Base-by-base conservation (phyloP, 2,113 vertebrate genomes). In the Furnarius figulus region DNA sequence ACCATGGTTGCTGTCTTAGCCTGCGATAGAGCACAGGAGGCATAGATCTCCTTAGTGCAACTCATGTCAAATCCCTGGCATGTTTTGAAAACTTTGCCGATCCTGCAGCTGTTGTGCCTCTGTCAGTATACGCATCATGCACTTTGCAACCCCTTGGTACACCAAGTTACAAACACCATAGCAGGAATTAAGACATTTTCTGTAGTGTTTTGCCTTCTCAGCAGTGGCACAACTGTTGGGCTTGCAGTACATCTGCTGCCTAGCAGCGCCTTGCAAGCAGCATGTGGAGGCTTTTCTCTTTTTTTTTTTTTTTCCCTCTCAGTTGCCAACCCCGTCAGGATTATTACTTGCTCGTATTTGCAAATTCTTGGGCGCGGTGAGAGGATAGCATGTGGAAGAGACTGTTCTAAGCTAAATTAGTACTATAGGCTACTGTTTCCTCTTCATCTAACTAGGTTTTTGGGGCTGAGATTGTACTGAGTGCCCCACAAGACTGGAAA, bases 271-370 rank as follows among this genome's bases (percentile, higher is more conserved):
- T 71, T 52, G 16, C 52, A 46, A 58, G 47, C 17, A 42, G 25
- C 5, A 4, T 4, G 5, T 78, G 40, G 52, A 55, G 31, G 4
- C 20, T 68, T 89, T 18, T 18, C 22, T 55, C 35, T 39, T 71
- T 90, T 90, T 55, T 55, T 55, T 31, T 55, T 53, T 30, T 31
- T 55, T 33, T n/a, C 7, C 21, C 37, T 24, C 28, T 35, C 3
- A 4, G 27, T 40, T 92, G 14, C 44, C 40, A 65, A 0, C 24
- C 3, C 0, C 10, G 22, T 47, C 14, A 44, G 18, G 7, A 6
- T 27, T 70, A 30, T 49, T 66, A 19, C 8, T 78, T 61, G 12
- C 16, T 89, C 76, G 2, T 46, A 59, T 72, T 18, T 75, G 1
- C n/a, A 66, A 46, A 14, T 22, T n/a, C 44, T 35, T 1, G 1